These are phyloP conservation scores for Drosophila siamana DNA, from an alignment of 2,888 invertebrate genomes.

Conservation along the genomic window DNA sequence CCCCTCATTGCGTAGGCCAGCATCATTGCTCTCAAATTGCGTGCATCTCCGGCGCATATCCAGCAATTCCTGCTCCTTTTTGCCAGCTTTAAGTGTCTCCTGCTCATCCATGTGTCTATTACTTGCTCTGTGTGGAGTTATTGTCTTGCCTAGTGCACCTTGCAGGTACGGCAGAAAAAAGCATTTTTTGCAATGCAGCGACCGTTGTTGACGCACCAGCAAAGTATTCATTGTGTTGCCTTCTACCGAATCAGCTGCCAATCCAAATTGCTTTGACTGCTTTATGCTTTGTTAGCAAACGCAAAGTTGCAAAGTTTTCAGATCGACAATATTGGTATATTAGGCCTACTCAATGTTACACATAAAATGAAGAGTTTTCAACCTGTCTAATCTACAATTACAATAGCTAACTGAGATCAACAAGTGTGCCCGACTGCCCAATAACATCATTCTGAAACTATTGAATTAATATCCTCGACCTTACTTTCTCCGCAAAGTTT, in stretches of 20 bases:
- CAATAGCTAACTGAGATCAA: too few relatives aligned
- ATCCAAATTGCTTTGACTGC: slow-evolving; percentile 4
- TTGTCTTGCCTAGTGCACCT: neutral
- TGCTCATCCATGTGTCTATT: neutral
- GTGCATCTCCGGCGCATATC: neutral
- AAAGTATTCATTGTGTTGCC: slow-evolving; percentile 47
- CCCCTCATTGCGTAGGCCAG: neutral
- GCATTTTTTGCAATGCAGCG: slow-evolving; percentile 20
- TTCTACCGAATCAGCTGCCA: slow-evolving; percentile 3
- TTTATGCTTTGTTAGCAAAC: slow-evolving; percentile 11
- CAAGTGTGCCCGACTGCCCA: too few relatives aligned
- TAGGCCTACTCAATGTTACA: neutral
- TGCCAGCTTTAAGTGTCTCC: neutral
- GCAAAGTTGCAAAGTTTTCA: neutral
- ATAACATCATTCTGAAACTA: neutral
- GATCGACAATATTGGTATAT: neutral
- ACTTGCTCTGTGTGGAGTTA: neutral
- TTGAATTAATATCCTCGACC: neutral
- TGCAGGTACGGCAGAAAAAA: slow-evolving; percentile 11
- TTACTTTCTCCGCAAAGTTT: neutral
- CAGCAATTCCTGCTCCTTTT: neutral
- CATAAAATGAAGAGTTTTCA: too few relatives aligned
- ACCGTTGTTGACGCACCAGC: slow-evolving; percentile 34
- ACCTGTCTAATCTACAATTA: too few relatives aligned
- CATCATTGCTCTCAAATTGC: neutral